Evolutionary conservation across 2,797 vertebrate species (phyloP).

Genomic region (Lepus townsendii): DNA sequence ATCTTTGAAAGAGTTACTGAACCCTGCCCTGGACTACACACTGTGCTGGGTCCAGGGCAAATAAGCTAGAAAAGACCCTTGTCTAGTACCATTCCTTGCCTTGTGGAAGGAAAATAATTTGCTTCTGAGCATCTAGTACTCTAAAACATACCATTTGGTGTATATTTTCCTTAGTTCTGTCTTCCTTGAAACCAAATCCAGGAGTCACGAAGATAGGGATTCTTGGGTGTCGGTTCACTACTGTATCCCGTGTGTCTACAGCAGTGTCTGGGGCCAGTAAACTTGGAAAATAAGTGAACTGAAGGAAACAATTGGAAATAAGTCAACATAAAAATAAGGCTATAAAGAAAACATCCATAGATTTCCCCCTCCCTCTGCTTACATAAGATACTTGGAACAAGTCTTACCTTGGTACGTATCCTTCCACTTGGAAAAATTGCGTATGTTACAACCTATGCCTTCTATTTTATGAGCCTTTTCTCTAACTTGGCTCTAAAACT

Average conservation of each 20-base stretch:
- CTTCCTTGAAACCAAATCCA: background rate
- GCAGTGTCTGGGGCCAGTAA: background rate
- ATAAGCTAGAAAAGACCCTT: background rate
- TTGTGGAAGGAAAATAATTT: background rate
- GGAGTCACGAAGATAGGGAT: background rate
- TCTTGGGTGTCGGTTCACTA: background rate
- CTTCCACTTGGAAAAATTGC: background rate
- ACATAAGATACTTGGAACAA: accelerated
- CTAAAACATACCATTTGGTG: background rate
- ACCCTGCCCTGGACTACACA: background rate
- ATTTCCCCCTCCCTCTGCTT: background rate
- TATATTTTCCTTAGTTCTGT: slow-evolving; percentile 15
- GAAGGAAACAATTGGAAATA: background rate
- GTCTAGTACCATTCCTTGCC: background rate
- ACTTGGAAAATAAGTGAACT: background rate
- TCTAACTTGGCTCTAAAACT: background rate
- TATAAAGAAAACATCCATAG: background rate
- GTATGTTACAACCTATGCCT: background rate
- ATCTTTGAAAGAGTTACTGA: too few relatives aligned
- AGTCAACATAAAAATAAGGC: background rate
- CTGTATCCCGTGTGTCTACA: background rate
- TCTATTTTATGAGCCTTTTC: background rate
- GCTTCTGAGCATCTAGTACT: background rate
- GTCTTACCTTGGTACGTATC: background rate
- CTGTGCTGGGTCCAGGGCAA: background rate